Evolutionary conservation across 2,888 invertebrate genomes (phyloP), one percentile per base, ranked within the genome.

Genomic region (Erannis defoliaria): DNA sequence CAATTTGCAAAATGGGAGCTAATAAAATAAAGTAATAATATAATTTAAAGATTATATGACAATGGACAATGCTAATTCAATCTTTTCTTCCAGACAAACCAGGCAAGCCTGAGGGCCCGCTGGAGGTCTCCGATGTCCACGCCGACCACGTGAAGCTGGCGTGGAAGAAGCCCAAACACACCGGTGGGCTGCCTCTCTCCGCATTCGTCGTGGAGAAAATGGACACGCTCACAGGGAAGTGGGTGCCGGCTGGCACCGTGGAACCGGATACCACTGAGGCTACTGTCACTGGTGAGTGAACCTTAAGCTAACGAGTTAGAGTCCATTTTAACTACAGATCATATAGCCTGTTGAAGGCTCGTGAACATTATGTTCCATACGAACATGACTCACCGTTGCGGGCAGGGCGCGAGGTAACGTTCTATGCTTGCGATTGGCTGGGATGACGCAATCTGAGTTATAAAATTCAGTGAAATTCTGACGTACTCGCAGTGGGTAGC

Each of bases 121-220:
- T 99, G 0, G 98, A 98, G 80, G 97, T 98, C 0, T 95, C 95
- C 0, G 98, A 98, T 82, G 95, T 99, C 0, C 98, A 97, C 87
- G 97, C 98, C 64, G 98, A 99, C 84, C 98, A 98, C 55, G 99
- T 98, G 81, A 98, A 97, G 78, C 93, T 99, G 10, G 96, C 96
- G 75, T 99, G 99, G 99, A 96, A 96, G 71, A 97, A 98, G 78
- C 99, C 99, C 0, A 98, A 97, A 84, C 99, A 99, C 86, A 98
- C 99, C 70, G 99, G 99, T 33, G 99, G 99, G 10, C 89, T 98
- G 42, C 98, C 99, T 4, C 95, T 99, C 69, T 96, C 96, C 10
- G 96, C 97, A 2, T 99, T 97, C 86, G 93, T 98, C 1, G 94
- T 99, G 66, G 99, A 99, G 93, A 99, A 99, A 89, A 97, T 98